A percentile compares a stretch with the other conserved stretches of the same genome.
Conservation (phyloP, 2,113 vertebrate genomes). For the Entelurus aequoreus region DNA sequence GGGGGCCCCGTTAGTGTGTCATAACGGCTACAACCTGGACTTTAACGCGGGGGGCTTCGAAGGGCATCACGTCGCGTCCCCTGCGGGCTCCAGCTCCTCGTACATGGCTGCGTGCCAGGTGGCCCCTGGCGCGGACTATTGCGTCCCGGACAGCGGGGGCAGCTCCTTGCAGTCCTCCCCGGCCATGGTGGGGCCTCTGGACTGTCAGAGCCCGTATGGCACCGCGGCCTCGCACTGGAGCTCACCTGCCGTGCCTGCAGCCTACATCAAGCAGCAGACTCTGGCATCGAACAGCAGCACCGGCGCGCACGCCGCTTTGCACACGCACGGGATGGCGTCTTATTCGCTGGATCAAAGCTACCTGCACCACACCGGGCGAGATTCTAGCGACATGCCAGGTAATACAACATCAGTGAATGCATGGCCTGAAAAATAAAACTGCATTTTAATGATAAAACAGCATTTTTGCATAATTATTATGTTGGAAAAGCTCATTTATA, state of each 20-base stretch:
- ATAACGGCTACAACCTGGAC: slow-evolving; percentile 85
- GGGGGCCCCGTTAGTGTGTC: slow-evolving; percentile 78
- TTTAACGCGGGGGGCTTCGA: slow-evolving; percentile 80
- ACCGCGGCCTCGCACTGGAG: slow-evolving; percentile 85
- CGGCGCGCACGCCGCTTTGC: no score
- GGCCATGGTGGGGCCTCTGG: slow-evolving; percentile 81
- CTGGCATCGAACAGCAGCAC: slow-evolving; percentile 74
- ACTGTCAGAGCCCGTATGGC: slow-evolving; percentile 85
- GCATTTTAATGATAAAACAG: no score
- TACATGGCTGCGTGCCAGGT: slow-evolving; percentile 90
- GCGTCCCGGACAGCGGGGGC: slow-evolving; percentile 84
- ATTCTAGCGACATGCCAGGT: slow-evolving; percentile 86
- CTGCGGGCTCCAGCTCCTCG: slow-evolving; percentile 79
- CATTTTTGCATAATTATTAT: neutral
- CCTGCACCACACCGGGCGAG: slow-evolving; percentile 84
- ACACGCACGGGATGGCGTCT: slow-evolving; percentile 75
- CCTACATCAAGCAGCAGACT: slow-evolving; percentile 87
- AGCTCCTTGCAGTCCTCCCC: slow-evolving; percentile 86
- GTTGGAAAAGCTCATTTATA: neutral
- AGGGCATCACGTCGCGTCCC: slow-evolving; percentile 83
- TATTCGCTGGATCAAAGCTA: slow-evolving; percentile 90
- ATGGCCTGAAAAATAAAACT: neutral
- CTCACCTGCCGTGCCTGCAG: slow-evolving; percentile 78
- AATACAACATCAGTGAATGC: slow-evolving; percentile 21
- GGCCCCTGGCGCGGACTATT: slow-evolving; percentile 75